Percentiles rank a stretch among this genome's conserved stretches.
Evolutionary conservation across 2,113 vertebrate genomes (phyloP).

Genomic region (Etheostoma spectabile): DNA sequence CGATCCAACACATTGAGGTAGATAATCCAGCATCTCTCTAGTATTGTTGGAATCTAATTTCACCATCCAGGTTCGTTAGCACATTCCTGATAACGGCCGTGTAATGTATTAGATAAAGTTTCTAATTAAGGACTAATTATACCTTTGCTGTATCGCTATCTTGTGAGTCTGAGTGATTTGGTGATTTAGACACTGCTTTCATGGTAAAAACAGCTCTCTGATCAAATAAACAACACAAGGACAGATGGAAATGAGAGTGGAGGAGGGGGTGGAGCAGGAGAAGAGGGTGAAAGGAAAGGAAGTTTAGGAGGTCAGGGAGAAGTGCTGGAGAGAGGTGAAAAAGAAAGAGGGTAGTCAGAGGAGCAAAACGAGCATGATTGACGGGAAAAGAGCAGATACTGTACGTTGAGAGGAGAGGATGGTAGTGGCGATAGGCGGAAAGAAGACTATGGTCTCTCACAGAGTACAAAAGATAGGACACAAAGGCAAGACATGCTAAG

Average conservation of each 20-base stretch:
- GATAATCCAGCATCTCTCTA: conserved; percentile 61
- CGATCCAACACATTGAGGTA: conserved; percentile 43
- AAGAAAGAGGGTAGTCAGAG: conserved; percentile 20
- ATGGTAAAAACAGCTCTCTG: conserved; percentile 53
- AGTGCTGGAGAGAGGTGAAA: conserved; percentile 21
- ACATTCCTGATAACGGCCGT: conserved; percentile 55
- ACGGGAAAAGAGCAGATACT: conserved; percentile 33
- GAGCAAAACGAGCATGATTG: neutral
- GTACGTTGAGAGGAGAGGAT: neutral
- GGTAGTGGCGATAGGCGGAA: conserved; percentile 18
- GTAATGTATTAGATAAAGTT: conserved; percentile 77
- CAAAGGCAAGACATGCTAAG: conserved; percentile 24
- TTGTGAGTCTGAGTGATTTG: conserved; percentile 67
- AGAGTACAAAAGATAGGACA: conserved; percentile 30
- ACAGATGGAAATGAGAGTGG: conserved; percentile 44
- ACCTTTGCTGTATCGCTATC: conserved; percentile 69
- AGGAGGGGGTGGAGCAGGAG: conserved; percentile 22
- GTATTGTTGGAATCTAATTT: conserved; percentile 70
- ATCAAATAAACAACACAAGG: conserved; percentile 66
- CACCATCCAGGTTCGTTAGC: conserved; percentile 66
- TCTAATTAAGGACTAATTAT: conserved; percentile 81
- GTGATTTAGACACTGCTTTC: conserved; percentile 67
- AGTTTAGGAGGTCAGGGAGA: conserved; percentile 48
- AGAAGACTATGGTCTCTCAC: conserved; percentile 12
- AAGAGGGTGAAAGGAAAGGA: conserved; percentile 16